A percentile compares a stretch with the other conserved stretches of the same genome.
phyloP scores from a whole-genome alignment of 2,797 vertebrate genomes.

The Morelia viridis region DNA sequence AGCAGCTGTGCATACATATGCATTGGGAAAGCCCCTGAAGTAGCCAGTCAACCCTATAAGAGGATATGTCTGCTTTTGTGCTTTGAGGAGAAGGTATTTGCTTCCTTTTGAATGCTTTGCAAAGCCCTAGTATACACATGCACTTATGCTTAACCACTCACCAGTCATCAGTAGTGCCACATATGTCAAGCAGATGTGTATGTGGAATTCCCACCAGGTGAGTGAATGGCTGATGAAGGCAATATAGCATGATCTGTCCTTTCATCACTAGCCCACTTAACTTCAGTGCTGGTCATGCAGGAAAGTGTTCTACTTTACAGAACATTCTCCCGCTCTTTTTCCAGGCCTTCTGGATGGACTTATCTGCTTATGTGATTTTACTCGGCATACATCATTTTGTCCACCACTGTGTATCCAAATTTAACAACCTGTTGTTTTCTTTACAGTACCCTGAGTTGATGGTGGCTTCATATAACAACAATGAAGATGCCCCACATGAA shows the following conservation, averaged over 20 bases:
- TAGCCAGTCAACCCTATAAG: neutral
- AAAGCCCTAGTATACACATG: neutral
- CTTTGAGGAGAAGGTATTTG: neutral
- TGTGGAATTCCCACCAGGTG: neutral
- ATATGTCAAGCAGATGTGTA: neutral
- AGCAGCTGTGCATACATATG: neutral
- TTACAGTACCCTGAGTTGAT: constrained; percentile 92
- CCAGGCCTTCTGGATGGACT: neutral
- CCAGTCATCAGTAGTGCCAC: neutral
- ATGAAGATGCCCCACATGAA: constrained; percentile 95
- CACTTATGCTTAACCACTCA: neutral
- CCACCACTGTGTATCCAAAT: neutral
- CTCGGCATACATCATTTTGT: neutral
- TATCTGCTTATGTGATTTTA: neutral
- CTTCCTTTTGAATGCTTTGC: neutral
- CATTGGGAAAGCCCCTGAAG: neutral
- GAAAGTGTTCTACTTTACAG: neutral
- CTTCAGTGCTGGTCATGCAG: neutral
- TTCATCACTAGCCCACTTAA: neutral
- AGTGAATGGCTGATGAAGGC: neutral
- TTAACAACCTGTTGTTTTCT: constrained; percentile 37
- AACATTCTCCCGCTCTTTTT: neutral
- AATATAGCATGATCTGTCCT: neutral
- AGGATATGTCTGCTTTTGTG: neutral
- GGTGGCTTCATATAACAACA: constrained; percentile 97